A percentile compares a stretch with the other conserved stretches of the same genome.
These are phyloP conservation scores for Amphiprion percula DNA, from an alignment of 2,113 vertebrate genomes.

Conservation along the genomic window DNA sequence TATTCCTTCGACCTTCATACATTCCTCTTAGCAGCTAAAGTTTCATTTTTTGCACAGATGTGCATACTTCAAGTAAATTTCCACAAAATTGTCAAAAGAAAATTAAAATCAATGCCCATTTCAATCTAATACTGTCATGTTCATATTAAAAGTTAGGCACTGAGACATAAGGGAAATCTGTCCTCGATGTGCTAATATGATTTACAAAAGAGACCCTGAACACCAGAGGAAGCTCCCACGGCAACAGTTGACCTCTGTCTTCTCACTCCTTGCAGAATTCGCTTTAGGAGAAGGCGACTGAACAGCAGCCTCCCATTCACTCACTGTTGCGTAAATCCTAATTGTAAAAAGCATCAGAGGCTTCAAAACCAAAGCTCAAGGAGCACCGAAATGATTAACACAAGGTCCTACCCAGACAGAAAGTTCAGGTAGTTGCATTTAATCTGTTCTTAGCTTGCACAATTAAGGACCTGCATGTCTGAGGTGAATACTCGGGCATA, in stretches of 20 bases:
- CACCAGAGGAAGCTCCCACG: conserved; percentile 39
- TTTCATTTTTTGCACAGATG: too few relatives aligned
- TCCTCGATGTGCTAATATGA: conserved; percentile 13
- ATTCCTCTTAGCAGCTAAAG: too few relatives aligned
- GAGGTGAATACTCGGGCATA: not conserved
- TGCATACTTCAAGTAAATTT: too few relatives aligned
- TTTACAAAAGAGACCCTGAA: conserved; percentile 24
- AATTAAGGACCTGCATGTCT: not conserved
- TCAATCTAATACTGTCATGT: too few relatives aligned
- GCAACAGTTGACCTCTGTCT: conserved; percentile 47
- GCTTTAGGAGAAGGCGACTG: conserved; percentile 39
- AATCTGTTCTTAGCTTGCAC: not conserved
- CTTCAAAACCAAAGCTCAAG: conserved; percentile 10
- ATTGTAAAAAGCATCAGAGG: conserved; percentile 34
- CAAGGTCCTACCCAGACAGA: not conserved
- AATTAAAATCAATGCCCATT: too few relatives aligned
- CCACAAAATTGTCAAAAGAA: too few relatives aligned
- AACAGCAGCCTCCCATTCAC: conserved; percentile 37
- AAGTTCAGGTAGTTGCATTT: not conserved
- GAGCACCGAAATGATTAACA: conserved; percentile 16
- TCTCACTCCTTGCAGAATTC: conserved; percentile 41
- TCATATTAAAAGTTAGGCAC: not conserved
- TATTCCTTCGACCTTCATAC: too few relatives aligned
- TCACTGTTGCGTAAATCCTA: conserved; percentile 35
- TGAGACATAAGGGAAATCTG: conserved; percentile 28